These are phyloP conservation scores for Lamellibrachia columna DNA, from an alignment of 2,888 invertebrate species.

Conservation along the genomic window DNA sequence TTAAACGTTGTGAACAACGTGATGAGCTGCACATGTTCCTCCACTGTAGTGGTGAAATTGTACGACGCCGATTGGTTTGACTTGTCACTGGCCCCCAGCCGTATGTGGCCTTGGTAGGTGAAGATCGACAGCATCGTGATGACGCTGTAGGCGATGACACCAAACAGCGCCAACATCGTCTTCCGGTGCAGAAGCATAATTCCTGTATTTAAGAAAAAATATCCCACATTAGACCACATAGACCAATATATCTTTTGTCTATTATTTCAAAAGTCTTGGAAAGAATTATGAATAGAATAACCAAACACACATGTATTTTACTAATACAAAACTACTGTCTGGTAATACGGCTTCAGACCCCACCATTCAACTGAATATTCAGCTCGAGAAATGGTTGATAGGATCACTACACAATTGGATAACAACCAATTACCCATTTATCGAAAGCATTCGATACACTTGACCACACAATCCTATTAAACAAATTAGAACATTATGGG, in stretches of 20 bases:
- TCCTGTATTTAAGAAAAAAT: not conserved
- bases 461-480: too few relatives aligned
- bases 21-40: not conserved
- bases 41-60: not conserved
- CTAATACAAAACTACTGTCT: too few relatives aligned
- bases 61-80: not conserved
- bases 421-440: too few relatives aligned
- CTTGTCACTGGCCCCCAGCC: not conserved
- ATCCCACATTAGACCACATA: not conserved
- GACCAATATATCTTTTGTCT: not conserved
- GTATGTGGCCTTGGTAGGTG: not conserved
- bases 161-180: not conserved
- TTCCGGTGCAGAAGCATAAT: not conserved
- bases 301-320: too few relatives aligned
- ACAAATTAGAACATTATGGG: too few relatives aligned
- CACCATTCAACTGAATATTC: too few relatives aligned
- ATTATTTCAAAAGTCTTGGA: too few relatives aligned
- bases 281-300: too few relatives aligned
- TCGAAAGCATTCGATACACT: too few relatives aligned
- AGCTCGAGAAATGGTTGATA: too few relatives aligned
- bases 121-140: not conserved
- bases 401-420: too few relatives aligned
- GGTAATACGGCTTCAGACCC: too few relatives aligned
- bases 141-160: not conserved
- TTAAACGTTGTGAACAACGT: slow-evolving; percentile 29